These are phyloP conservation scores for Synergus japonicus DNA, from an alignment of 2,888 invertebrate genomes.

Conservation along the genomic window DNA sequence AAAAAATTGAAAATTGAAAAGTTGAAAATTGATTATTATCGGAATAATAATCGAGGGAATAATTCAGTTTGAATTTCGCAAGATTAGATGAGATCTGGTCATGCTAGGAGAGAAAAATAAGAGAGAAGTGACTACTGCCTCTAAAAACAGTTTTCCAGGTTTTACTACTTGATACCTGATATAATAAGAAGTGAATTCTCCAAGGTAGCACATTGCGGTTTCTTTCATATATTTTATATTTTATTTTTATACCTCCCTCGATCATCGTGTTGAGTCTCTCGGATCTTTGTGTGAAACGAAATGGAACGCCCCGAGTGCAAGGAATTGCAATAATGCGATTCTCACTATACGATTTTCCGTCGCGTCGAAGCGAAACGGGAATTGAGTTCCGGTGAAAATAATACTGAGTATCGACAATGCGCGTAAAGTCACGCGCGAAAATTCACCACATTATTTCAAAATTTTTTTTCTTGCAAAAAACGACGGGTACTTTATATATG, in stretches of 20 bases:
- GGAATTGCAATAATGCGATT: constrained; percentile 36
- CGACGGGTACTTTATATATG: neutral
- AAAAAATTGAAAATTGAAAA: too few relatives aligned
- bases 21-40: too few relatives aligned
- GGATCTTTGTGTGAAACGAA: constrained; percentile 41
- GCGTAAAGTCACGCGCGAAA: constrained; percentile 22
- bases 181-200: constrained; percentile 4
- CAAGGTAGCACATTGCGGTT: constrained; percentile 14
- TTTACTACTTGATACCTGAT: neutral
- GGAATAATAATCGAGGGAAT: neutral
- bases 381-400: constrained; percentile 40
- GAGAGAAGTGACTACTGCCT: neutral
- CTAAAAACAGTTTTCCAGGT: constrained; percentile 9
- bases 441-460: neutral
- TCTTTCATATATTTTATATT: neutral
- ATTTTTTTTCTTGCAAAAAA: neutral
- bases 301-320: constrained; percentile 35
- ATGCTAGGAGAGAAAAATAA: neutral
- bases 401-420: constrained; percentile 10
- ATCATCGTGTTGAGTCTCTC: constrained; percentile 23
- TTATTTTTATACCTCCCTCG: constrained; percentile 1
- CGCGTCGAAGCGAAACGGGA: constrained; percentile 38
- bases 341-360: constrained; percentile 36
- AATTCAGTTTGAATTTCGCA: neutral
- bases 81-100: neutral